phyloP scores from a whole-genome alignment of 2,797 vertebrate genomes.

The Buceros bicornis region DNA sequence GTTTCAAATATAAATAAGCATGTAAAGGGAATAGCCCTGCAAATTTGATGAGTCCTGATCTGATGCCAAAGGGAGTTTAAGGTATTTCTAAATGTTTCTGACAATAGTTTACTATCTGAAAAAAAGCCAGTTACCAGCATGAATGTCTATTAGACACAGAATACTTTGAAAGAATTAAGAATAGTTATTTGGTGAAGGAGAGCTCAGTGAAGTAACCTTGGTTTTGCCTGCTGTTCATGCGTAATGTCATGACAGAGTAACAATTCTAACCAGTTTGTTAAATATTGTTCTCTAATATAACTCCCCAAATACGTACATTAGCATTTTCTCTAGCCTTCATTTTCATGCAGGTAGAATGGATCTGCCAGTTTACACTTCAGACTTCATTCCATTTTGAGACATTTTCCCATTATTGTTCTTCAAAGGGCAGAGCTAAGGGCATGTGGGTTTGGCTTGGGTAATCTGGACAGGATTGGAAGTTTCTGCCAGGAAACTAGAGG shows the following conservation, averaged over 20 bases:
- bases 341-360: neutral
- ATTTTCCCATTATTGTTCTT: neutral
- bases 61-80: neutral
- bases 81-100: neutral
- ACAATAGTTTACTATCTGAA: neutral
- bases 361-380: neutral
- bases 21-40: neutral
- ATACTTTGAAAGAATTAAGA: neutral
- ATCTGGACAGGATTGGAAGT: neutral
- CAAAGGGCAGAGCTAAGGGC: neutral
- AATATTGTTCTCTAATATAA: neutral
- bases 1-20: neutral
- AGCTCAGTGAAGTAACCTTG: neutral
- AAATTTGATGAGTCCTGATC: neutral
- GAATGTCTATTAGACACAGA: neutral
- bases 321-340: neutral
- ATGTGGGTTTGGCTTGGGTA: fast-evolving
- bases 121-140: neutral
- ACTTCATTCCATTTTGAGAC: neutral
- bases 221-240: neutral
- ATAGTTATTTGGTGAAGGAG: neutral
- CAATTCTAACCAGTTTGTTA: neutral
- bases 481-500: neutral
- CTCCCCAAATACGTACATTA: neutral
- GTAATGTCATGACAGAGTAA: neutral